phyloP scores from a whole-genome alignment of 2,113 vertebrate species.

The Pyxicephalus adspersus region DNA sequence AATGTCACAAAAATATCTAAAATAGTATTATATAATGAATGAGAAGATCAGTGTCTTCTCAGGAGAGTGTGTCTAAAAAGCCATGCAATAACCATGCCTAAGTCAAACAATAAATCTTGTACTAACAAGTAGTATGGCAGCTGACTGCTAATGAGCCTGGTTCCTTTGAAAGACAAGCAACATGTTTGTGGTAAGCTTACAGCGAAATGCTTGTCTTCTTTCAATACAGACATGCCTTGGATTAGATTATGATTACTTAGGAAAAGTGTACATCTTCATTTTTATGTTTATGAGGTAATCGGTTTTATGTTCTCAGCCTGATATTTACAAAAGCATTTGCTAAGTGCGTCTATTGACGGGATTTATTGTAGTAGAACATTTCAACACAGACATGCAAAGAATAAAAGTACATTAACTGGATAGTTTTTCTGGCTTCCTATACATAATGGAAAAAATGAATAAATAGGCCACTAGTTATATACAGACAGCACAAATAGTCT shows the following conservation, averaged over 20 bases:
- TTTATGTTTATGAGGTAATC: too few species aligned
- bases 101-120: not conserved
- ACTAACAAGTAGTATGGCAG: not conserved
- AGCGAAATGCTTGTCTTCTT: not conserved
- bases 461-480: too few species aligned
- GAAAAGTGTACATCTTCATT: not conserved
- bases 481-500: too few species aligned
- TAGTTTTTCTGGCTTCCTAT: too few species aligned
- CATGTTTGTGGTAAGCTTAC: not conserved
- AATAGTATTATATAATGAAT: not conserved
- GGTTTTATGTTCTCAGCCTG: too few species aligned
- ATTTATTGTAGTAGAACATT: too few species aligned
- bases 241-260: slow-evolving; percentile 10
- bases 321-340: too few species aligned
- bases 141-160: slow-evolving; percentile 2
- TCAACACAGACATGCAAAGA: too few species aligned
- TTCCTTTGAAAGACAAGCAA: not conserved
- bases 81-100: not conserved
- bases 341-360: too few species aligned
- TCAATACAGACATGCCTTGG: not conserved
- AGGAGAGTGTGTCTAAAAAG: not conserved
- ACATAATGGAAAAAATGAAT: too few species aligned
- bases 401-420: too few species aligned
- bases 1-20: not conserved
- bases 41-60: not conserved